Conservation (phyloP, 2,113 vertebrate genomes). For the Anas platyrhynchos region DNA sequence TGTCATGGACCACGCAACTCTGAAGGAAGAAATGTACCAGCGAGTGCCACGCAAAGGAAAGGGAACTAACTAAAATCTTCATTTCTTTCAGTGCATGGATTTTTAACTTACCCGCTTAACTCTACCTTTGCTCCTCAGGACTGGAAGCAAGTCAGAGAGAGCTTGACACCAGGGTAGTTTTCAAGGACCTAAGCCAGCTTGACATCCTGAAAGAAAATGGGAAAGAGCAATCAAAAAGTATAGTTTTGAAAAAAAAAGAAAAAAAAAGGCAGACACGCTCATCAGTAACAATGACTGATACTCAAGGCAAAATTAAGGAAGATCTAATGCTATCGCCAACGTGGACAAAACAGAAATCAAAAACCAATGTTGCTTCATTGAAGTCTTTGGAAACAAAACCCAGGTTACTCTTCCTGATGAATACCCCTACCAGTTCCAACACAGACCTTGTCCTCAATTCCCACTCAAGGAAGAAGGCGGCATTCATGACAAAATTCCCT, state of each 20-base stretch:
- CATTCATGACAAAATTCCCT: not conserved
- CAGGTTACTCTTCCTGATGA: not conserved
- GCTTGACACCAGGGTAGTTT: not conserved
- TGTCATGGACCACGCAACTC: not conserved
- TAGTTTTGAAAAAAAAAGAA: not conserved
- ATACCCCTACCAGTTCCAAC: not conserved
- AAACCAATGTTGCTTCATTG: not conserved
- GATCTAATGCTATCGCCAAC: not conserved
- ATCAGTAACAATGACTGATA: not conserved
- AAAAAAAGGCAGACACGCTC: not conserved
- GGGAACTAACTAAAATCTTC: not conserved
- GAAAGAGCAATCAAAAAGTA: not conserved
- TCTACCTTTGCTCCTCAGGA: conserved; percentile 34
- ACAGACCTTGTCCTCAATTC: not conserved
- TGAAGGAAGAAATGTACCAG: not conserved
- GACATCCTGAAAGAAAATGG: conserved; percentile 48
- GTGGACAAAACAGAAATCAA: not conserved
- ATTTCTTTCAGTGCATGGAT: not conserved
- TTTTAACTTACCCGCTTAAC: conserved; percentile 42
- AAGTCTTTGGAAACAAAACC: not conserved
- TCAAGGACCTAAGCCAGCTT: not conserved
- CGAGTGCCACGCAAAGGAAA: not conserved
- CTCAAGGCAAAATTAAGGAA: not conserved
- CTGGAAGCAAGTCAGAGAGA: not conserved
- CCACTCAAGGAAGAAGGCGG: not conserved